Conservation (phyloP, 2,888 invertebrate species). For the Parapristionchus giblindavisi region DNA sequence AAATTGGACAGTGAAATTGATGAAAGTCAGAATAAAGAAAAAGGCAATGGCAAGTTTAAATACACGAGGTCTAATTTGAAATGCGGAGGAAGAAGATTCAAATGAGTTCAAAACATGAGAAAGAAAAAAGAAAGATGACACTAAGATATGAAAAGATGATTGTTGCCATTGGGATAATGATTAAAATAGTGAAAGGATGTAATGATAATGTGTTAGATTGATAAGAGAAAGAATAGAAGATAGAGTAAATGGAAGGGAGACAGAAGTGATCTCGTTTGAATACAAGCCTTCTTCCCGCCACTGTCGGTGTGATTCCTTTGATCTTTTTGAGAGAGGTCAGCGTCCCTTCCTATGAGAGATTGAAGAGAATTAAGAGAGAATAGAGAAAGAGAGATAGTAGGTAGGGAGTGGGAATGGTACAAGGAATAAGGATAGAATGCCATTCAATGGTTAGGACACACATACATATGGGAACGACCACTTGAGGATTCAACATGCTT, state of each 20-base stretch:
- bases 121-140: constrained; percentile 18
- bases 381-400: no score
- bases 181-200: background rate
- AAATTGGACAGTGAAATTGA: background rate
- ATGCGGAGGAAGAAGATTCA: constrained; percentile 28
- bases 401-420: no score
- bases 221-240: no score
- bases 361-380: constrained; percentile 3
- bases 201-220: no score
- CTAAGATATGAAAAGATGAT: background rate
- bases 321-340: constrained; percentile 18
- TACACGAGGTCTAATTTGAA: constrained; percentile 14
- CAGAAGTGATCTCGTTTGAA: no score
- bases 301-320: constrained; percentile 15
- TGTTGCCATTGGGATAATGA: no score
- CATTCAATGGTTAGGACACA: no score
- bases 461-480: no score
- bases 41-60: constrained; percentile 24
- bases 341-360: constrained; percentile 25
- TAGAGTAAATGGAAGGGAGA: no score
- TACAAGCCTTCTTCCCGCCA: constrained; percentile 26
- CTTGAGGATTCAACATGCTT: no score
- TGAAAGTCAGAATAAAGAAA: constrained; percentile 27
- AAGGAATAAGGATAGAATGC: no score
- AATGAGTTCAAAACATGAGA: constrained; percentile 16